Base-by-base conservation (phyloP, 2,113 vertebrate genomes). In the Syngnathus floridae region DNA sequence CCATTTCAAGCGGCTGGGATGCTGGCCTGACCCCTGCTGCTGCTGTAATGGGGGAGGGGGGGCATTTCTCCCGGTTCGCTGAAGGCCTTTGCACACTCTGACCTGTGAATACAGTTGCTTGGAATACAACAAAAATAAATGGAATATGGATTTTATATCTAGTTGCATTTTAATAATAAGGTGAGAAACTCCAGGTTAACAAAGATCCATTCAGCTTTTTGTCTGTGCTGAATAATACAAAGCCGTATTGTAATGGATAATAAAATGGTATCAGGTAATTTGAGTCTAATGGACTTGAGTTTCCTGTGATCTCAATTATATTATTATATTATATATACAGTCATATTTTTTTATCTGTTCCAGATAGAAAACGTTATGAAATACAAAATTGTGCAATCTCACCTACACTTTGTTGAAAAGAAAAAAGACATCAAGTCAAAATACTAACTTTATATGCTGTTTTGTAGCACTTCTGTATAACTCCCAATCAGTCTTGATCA, bases 1-100 rank as follows among this genome's bases (percentile, higher is more conserved):
- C 90, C 89, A 90, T 92, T 91, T 86, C 57, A 83, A 86, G 80
- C 82, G 85, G 86, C 85, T 88, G 86, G 77, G 85, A 85, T 88
- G 84, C 84, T 84, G 81, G 80, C 73, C 84, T 90, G 88, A 91
- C 88, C 88, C 89, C 90, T 86, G 87, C 89, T 91, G 87, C 84
- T 87, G 85, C 74, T 70, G 83, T 89, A 91, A 91, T 91, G 84
- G 16, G 45, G 43, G 43, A 13, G 43, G 14, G 45, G 84, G 87
- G 79, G 84, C 86, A 78, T 86, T 84, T 88, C 83, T 78, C 73
- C 82, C 77, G 84, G 86, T 83, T 77, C 74, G 58, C 77, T 75
- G 80, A 70, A 76, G 82, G 81, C 77, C 78, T 86, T 83, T 80
- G 81, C 86, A 84, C 82, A 79, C 72, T 12, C 74, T 80, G 80